These are phyloP conservation scores for Phrynocephalus versicolor DNA, from an alignment of 2,113 vertebrate genomes.

Conservation along the genomic window DNA sequence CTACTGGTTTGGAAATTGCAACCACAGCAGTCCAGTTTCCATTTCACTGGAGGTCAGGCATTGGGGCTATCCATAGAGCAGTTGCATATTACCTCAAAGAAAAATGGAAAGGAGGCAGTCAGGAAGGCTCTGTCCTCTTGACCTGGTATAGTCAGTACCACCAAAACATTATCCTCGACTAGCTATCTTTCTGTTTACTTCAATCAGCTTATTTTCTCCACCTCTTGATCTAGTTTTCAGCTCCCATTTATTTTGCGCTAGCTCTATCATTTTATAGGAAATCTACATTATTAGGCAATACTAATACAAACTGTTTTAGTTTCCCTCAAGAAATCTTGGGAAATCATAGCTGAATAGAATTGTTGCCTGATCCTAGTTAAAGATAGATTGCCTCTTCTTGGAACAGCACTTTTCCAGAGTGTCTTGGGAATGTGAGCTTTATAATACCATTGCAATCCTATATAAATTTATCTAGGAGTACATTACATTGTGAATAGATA, in stretches of 20 bases:
- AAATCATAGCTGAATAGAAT: neutral
- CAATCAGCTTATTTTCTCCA: neutral
- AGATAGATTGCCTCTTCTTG: neutral
- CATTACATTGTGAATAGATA: neutral
- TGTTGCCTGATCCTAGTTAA: neutral
- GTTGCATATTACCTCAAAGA: constrained; percentile 22
- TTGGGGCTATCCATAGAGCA: constrained; percentile 46
- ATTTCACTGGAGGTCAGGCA: constrained; percentile 51
- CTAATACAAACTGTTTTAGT: neutral
- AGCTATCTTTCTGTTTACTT: constrained; percentile 26
- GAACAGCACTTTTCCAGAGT: neutral
- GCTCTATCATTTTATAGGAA: neutral
- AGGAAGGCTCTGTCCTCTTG: constrained; percentile 10
- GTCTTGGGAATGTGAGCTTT: neutral
- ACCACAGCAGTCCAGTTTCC: constrained; percentile 48
- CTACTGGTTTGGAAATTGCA: constrained; percentile 55
- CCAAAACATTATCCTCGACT: neutral
- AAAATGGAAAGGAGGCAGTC: neutral
- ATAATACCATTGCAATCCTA: neutral
- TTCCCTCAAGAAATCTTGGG: neutral
- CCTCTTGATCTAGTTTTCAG: constrained; percentile 4
- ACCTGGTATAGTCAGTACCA: constrained; percentile 8
- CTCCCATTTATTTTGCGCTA: neutral
- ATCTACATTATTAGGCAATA: neutral
- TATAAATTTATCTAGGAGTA: neutral